Percentiles rank a stretch among this genome's conserved stretches.
Evolutionary conservation across 2,113 vertebrate genomes (phyloP).

Genomic region (Lasiurus cinereus): DNA sequence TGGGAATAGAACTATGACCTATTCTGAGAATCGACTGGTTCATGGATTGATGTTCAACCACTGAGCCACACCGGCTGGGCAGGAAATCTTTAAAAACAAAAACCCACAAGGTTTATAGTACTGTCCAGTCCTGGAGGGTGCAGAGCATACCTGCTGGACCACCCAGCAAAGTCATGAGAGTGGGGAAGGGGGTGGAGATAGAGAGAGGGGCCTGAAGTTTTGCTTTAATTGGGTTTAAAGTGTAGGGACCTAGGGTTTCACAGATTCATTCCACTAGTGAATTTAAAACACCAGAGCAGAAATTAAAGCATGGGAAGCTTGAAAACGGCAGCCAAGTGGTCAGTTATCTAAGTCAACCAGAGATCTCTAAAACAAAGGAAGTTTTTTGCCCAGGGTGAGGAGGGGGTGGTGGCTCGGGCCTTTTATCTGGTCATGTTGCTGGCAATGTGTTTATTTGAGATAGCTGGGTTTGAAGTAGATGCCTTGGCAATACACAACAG

Average conservation of each 20-base stretch:
- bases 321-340: background rate
- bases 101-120: background rate
- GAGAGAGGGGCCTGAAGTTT: background rate
- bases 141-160: background rate
- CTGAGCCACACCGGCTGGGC: no score
- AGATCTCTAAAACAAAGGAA: background rate
- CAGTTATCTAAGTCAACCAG: background rate
- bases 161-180: background rate
- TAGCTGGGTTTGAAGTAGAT: background rate
- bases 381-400: background rate
- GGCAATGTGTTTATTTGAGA: background rate
- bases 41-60: no score
- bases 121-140: background rate
- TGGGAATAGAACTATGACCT: no score
- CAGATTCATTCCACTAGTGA: background rate
- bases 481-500: background rate
- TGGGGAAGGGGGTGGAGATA: background rate
- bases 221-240: background rate
- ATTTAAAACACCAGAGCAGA: background rate
- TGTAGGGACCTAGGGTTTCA: background rate
- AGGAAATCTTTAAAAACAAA: background rate
- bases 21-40: no score
- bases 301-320: background rate
- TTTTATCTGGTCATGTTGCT: background rate
- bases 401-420: no score